Evolutionary conservation across 2,113 vertebrate species (phyloP), one percentile per base, ranked within the genome.

Genomic region (Buteo buteo): DNA sequence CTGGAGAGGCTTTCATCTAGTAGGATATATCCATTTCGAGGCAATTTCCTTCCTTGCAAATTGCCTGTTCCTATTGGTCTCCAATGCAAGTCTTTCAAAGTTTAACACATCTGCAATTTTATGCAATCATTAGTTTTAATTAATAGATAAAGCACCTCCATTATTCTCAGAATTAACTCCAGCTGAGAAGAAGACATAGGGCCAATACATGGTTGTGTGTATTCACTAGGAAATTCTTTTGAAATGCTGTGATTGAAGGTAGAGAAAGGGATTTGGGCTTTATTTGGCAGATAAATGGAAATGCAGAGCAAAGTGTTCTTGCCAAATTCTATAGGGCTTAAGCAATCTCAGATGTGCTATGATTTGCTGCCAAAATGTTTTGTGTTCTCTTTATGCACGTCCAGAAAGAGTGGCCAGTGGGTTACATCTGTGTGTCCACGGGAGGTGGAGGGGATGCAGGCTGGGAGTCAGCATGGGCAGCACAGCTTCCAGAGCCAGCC

Each of bases 51-150:
- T 79, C 74, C 80, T 72, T 91, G 66, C 59, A 93, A 95, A 97
- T 92, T 96, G 76, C 61, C 82, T 95, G 34, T 47, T 91, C 82
- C 72, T 96, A 67, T 70, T 85, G 82, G 81, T 59, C 77, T 93
- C 65, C 73, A 62, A 18, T 31, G 71, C 66, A 87, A 93, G 50
- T 55, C 88, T 94, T 89, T 76, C 34, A 9, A 95, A 96, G 72
- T 96, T 91, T 87, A 95, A 93, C 70, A 86, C 85, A 94, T 92
- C 77, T 78, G 70, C 93, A 92, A 78, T 86, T 96, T 92, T 92
- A 78, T 89, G 79, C 94, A 96, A 94, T 96, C 94, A 92, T 97
- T 97, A 96, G 85, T 93, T 96, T 96, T 97, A 96, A 97, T 97
- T 97, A 97, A 96, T 93, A 96, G 95, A 94, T 96, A 95, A 97